A percentile compares a stretch with the other conserved stretches of the same genome.
These are phyloP conservation scores for Crotalus helleri DNA, from an alignment of 2,113 vertebrate genomes.

Conservation along the genomic window DNA sequence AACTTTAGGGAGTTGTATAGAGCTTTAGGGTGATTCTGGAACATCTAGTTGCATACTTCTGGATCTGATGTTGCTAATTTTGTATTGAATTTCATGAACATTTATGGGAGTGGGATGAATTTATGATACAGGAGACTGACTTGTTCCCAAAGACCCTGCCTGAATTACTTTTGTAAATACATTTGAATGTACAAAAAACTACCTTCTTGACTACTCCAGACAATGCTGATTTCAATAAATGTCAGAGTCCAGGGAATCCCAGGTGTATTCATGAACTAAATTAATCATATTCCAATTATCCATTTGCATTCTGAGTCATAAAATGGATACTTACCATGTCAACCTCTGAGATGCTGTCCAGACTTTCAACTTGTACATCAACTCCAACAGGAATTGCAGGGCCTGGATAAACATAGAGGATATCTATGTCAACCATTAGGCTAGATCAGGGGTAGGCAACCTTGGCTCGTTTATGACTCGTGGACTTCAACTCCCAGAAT, in stretches of 20 bases:
- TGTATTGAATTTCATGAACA: neutral
- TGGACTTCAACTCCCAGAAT: no score
- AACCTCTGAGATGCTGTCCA: slow-evolving; percentile 97
- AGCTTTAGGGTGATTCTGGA: neutral
- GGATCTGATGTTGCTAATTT: neutral
- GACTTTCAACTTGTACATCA: slow-evolving; percentile 93
- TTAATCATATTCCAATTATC: neutral
- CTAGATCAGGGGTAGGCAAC: neutral
- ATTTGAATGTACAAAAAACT: neutral
- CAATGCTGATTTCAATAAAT: neutral
- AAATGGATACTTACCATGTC: slow-evolving; percentile 83
- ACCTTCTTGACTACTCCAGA: neutral
- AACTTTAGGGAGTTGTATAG: neutral
- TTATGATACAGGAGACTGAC: neutral
- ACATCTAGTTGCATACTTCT: neutral
- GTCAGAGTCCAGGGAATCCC: neutral
- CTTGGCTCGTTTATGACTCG: no score
- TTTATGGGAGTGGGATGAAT: neutral
- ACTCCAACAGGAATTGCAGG: slow-evolving; percentile 93
- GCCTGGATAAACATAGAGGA: slow-evolving; percentile 63
- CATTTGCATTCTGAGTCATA: neutral
- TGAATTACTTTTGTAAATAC: neutral
- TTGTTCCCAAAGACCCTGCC: neutral
- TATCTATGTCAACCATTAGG: neutral
- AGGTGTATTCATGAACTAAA: neutral